Conservation (phyloP, 2,888 invertebrate genomes). For the Lithosia quadra region DNA sequence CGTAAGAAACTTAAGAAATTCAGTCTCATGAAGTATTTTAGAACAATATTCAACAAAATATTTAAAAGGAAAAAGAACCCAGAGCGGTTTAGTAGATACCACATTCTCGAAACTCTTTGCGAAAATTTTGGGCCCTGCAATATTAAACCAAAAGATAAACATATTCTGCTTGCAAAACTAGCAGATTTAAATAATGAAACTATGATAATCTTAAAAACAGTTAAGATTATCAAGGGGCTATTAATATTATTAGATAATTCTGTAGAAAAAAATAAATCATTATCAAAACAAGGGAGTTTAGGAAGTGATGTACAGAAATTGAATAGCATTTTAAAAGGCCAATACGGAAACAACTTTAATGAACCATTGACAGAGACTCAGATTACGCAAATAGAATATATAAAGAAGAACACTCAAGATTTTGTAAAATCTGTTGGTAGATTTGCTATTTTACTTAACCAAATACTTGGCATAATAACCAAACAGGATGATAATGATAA, state of each 20-base stretch:
- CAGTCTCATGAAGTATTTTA: conserved; percentile 63
- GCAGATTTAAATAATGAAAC: conserved; percentile 65
- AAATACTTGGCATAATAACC: conserved; percentile 63
- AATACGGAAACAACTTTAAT: conserved; percentile 35
- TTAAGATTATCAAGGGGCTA: conserved; percentile 70
- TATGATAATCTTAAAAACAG: conserved; percentile 62
- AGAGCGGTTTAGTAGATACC: conserved; percentile 49
- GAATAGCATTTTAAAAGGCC: conserved; percentile 60
- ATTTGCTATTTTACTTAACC: conserved; percentile 67
- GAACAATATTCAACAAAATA: conserved; percentile 64
- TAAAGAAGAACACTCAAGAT: conserved; percentile 65
- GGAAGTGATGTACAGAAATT: conserved; percentile 61
- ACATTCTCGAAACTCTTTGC: conserved; percentile 64
- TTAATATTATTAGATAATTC: conserved; percentile 58
- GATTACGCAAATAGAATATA: conserved; percentile 62
- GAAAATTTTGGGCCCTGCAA: conserved; percentile 64
- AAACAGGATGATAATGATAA: conserved; percentile 28
- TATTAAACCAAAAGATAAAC: conserved; percentile 52
- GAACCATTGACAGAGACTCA: conserved; percentile 57
- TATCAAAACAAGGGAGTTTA: conserved; percentile 31
- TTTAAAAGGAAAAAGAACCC: conserved; percentile 49
- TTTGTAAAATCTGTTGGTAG: conserved; percentile 70
- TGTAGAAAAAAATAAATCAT: conserved; percentile 24
- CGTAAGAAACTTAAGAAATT: conserved; percentile 32
- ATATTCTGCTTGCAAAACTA: conserved; percentile 61